These are phyloP conservation scores for Sturnus vulgaris DNA, from an alignment of 2,113 vertebrate genomes.

Conservation along the genomic window DNA sequence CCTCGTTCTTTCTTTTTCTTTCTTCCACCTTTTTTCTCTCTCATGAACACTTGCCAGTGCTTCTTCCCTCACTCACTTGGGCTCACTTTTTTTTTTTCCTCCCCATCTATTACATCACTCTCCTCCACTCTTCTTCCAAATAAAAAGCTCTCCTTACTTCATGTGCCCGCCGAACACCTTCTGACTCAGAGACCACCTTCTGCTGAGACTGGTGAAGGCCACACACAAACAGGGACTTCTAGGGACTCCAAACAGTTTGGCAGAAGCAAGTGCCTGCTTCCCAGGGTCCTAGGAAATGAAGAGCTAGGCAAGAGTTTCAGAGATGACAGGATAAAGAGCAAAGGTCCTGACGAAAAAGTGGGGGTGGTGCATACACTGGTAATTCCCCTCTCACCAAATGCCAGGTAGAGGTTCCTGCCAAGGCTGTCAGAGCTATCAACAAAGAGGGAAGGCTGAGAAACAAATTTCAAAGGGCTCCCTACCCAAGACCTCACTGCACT, in stretches of 20 bases:
- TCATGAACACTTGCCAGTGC: background rate
- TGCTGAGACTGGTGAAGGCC: background rate
- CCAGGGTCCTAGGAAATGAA: background rate
- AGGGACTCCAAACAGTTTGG: background rate
- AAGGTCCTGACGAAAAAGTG: background rate
- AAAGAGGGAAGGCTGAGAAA: background rate
- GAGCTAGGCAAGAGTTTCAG: background rate
- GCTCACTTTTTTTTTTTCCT: conserved; percentile 9
- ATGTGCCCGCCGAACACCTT: background rate
- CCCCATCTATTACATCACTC: conserved; percentile 4
- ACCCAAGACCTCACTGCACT: background rate
- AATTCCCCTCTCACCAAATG: background rate
- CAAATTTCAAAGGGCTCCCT: background rate
- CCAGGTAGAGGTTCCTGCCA: background rate
- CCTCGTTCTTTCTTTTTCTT: background rate
- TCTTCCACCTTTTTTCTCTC: background rate
- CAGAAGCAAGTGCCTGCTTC: background rate
- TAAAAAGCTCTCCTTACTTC: conserved; percentile 26
- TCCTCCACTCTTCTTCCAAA: background rate
- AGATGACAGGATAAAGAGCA: background rate
- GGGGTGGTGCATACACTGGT: background rate
- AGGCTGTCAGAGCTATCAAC: background rate
- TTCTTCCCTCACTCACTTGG: background rate
- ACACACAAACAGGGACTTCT: background rate
- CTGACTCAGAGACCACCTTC: background rate